Evolutionary conservation across 2,113 vertebrate genomes (phyloP), one percentile per base, ranked within the genome.

Genomic region (Oncorhynchus masou): DNA sequence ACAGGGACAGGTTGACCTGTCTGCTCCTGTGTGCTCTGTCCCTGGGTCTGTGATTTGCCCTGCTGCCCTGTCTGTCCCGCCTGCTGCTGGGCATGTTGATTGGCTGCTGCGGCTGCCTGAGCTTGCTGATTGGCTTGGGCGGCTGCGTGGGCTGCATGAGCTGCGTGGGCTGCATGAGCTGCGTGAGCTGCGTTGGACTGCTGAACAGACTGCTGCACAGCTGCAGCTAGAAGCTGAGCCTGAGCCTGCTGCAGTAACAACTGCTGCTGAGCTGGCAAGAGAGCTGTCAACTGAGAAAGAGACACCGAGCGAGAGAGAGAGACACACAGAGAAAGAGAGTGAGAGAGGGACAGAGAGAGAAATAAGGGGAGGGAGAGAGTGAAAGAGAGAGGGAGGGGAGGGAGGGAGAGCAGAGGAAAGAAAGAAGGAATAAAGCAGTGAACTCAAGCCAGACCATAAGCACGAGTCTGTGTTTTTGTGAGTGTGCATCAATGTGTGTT

Each of bases 201-300:
- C 78, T 96, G 93, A 51, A 51, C 49, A 78, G 91, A 93, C 83
- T 93, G 89, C 75, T 92, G 91, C 79, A 95, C 94, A 1, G 96
- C 96, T 19, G 96, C 95, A 20, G 95, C 95, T 88, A 97, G 91
- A 76, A 96, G 94, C 92, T 96, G 96, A 25, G 95, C 95, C 87
- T 95, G 95, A 51, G 95, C 95, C 89, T 97, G 96, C 91, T 97
- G 96, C 77, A 96, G 90, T 78, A 97, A 91, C 79, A 97, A 79
- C 91, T 97, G 96, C 89, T 97, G 96, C 91, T 96, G 96, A 0
- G 95, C 94, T 0, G 95, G 96, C 91, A 97, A 92, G 87, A 96
- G 94, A 29, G 96, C 95, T 8, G 96, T 95, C 84, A 97, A 90
- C 95, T 96, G 59, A 72, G 73, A 66, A 51, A 57, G 24, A 20